These are phyloP conservation scores for Acipenser oxyrinchus DNA, from an alignment of 2,797 vertebrate species.

Conservation along the genomic window DNA sequence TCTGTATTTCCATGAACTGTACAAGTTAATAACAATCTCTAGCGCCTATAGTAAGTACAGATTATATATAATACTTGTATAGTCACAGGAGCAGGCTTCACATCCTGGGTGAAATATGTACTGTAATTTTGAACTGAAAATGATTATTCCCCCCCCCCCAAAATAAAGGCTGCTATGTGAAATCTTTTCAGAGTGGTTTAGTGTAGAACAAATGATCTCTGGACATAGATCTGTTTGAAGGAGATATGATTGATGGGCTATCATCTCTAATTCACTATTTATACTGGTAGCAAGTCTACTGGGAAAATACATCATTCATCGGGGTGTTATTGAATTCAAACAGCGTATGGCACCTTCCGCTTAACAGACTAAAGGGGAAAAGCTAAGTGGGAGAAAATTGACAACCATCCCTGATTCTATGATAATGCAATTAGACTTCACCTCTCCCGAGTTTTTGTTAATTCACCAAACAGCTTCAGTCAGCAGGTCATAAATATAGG, in stretches of 20 bases:
- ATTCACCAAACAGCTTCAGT: slow-evolving; percentile 70
- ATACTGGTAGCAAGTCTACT: slow-evolving; percentile 68
- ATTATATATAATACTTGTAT: too few species aligned
- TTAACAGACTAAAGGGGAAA: slow-evolving; percentile 74
- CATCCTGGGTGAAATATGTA: too few species aligned
- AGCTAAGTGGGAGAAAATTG: slow-evolving; percentile 78
- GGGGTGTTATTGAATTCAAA: slow-evolving; percentile 79
- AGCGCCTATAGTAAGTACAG: too few species aligned
- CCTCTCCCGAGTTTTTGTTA: slow-evolving; percentile 69
- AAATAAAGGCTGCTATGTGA: too few species aligned
- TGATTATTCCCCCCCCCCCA: too few species aligned
- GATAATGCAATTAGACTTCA: slow-evolving; percentile 75
- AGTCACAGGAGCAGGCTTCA: too few species aligned
- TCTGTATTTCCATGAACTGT: too few species aligned
- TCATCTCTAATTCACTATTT: slow-evolving; percentile 82
- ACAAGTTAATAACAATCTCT: too few species aligned
- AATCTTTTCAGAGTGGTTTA: slow-evolving; percentile 49
- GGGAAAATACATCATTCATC: slow-evolving; percentile 74
- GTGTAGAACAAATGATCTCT: slow-evolving; percentile 51
- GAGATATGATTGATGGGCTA: slow-evolving; percentile 77
- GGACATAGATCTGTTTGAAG: slow-evolving; percentile 57
- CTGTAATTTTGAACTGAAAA: too few species aligned
- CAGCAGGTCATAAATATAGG: slow-evolving; percentile 71
- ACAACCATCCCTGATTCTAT: slow-evolving; percentile 72
- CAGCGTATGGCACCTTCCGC: slow-evolving; percentile 73